A percentile compares a stretch with the other conserved stretches of the same genome.
Evolutionary conservation across 2,797 vertebrate genomes (phyloP).

Genomic region (Rhadinocentrus ornatus): DNA sequence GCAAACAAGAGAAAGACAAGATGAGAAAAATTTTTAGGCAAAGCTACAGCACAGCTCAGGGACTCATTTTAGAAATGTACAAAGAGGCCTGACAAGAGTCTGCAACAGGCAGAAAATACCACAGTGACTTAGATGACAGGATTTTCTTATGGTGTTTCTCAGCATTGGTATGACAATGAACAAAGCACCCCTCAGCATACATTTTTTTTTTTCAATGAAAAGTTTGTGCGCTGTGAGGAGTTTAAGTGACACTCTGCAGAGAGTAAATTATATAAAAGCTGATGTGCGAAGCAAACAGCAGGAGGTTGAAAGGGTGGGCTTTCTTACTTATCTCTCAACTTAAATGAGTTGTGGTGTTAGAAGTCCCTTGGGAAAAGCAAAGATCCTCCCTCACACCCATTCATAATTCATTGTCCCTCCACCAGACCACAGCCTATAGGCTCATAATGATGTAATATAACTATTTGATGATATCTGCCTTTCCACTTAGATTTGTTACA

Average conservation of each 20-base stretch:
- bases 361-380: conserved; percentile 66
- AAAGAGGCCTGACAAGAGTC: conserved; percentile 70
- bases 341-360: conserved; percentile 80
- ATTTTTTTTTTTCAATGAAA: conserved; percentile 52
- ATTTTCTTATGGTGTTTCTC: conserved; percentile 74
- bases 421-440: conserved; percentile 78
- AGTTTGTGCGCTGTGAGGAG: conserved; percentile 51
- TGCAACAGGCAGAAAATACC: conserved; percentile 70
- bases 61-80: conserved; percentile 79
- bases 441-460: conserved; percentile 82
- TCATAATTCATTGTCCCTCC: conserved; percentile 84
- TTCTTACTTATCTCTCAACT: conserved; percentile 72
- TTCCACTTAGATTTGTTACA: conserved; percentile 79
- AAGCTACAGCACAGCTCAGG: conserved; percentile 73
- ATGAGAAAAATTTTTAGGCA: conserved; percentile 73
- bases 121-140: conserved; percentile 77
- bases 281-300: conserved; percentile 51
- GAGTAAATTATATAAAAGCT: conserved; percentile 72
- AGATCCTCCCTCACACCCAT: conserved; percentile 80
- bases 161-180: conserved; percentile 76
- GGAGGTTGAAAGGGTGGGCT: conserved; percentile 17
- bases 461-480: conserved; percentile 81
- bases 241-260: conserved; percentile 58
- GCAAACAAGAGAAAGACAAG: conserved; percentile 60
- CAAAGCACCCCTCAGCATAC: conserved; percentile 77